Percentiles rank a stretch among this genome's conserved stretches.
Conservation (phyloP, 64 coral and sea anemone genomes). For the Montipora foliosa region DNA sequence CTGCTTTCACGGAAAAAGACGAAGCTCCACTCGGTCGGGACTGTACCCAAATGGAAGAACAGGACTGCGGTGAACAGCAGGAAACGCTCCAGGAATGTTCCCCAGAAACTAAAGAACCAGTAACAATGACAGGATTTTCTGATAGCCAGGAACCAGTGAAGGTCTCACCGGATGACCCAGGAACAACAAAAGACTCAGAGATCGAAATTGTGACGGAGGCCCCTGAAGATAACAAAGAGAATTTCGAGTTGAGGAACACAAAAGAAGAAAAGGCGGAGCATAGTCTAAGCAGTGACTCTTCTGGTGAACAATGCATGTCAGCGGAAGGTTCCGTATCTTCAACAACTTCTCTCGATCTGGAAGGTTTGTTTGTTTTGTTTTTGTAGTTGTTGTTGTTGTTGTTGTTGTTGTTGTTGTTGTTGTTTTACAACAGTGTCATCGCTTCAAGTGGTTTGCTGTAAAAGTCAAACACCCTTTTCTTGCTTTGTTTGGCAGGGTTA, state of each 20-base stretch:
- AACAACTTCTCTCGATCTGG: constrained; percentile 6
- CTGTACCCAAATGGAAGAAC: background rate
- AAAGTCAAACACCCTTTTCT: background rate
- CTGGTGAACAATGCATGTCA: constrained; percentile 29
- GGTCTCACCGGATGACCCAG: background rate
- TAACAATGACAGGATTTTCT: background rate
- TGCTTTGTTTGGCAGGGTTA: constrained; percentile 50
- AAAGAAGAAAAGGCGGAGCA: constrained; percentile 25
- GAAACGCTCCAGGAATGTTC: constrained; percentile 14
- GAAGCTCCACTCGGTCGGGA: background rate
- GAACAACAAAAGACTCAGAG: background rate
- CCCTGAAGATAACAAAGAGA: background rate
- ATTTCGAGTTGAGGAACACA: background rate
- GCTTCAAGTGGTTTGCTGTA: background rate
- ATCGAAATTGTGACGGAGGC: background rate
- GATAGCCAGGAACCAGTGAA: background rate
- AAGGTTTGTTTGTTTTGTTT: constrained; percentile 9
- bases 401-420: too few relatives aligned
- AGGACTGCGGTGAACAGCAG: background rate
- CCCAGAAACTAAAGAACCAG: background rate
- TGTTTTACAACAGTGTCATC: too few relatives aligned
- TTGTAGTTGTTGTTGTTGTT: too few relatives aligned
- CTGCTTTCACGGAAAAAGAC: constrained; percentile 2
- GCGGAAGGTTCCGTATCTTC: constrained; percentile 31
- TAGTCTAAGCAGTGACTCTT: constrained; percentile 26